phyloP scores from a whole-genome alignment of 2,797 vertebrate genomes.

The Chromobotia macracanthus region DNA sequence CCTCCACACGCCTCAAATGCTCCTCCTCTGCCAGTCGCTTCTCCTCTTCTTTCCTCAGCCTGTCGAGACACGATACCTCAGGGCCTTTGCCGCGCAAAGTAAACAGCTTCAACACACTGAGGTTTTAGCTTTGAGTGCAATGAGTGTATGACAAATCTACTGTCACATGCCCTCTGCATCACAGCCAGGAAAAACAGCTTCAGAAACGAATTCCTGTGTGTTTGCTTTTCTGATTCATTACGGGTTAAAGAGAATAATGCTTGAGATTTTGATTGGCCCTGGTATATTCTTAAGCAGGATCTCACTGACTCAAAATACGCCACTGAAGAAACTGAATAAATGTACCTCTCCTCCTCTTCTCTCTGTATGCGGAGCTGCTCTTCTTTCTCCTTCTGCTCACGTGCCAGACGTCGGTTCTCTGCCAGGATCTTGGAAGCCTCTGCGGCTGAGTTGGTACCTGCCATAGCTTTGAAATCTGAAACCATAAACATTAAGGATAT shows the following conservation, averaged over 20 bases:
- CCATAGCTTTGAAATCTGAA: slow-evolving; percentile 74
- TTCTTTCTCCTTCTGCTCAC: slow-evolving; percentile 87
- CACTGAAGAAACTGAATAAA: background rate
- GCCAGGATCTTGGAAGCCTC: slow-evolving; percentile 88
- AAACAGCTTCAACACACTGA: slow-evolving; percentile 5
- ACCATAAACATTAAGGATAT: background rate
- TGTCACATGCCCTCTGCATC: background rate
- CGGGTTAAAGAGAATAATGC: background rate
- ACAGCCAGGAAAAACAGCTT: slow-evolving; percentile 20
- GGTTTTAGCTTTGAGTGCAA: background rate
- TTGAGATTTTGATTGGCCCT: background rate
- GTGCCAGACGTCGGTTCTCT: slow-evolving; percentile 84
- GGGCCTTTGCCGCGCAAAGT: background rate
- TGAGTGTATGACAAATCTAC: background rate
- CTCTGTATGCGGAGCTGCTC: slow-evolving; percentile 82
- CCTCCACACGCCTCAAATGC: slow-evolving; percentile 73
- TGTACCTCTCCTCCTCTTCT: slow-evolving; percentile 86
- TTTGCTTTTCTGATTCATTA: background rate
- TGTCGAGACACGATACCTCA: slow-evolving; percentile 50
- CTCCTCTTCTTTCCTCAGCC: slow-evolving; percentile 79
- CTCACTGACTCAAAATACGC: background rate
- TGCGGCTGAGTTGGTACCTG: slow-evolving; percentile 83
- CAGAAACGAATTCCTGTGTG: background rate
- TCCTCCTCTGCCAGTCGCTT: slow-evolving; percentile 76
- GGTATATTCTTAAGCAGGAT: background rate